Base-by-base conservation (phyloP, 1,140 invertebrate genomes). In the Conus betulinus region DNA sequence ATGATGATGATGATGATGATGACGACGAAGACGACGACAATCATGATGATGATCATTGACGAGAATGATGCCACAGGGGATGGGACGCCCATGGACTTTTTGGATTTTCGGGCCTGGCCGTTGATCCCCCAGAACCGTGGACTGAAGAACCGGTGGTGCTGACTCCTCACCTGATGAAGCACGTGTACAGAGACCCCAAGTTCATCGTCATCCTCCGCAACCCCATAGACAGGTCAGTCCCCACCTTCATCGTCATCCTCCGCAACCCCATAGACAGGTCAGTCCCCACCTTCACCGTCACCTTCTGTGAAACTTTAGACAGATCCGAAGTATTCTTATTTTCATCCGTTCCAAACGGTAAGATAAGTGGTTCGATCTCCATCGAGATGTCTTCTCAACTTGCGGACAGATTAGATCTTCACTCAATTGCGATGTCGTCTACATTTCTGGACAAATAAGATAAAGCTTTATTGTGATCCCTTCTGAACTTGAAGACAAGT, bases 41-140 rank as follows among this genome's bases (percentile, higher is more conserved):
- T 74, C 7, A 8, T 7, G 57, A 60, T 60, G 57, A 15, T 60
- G 57, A 15, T 60, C 8, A 15, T 60, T 23, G 76, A 78, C 5
- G 76, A 23, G 53, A 23, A 81, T 81, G 51, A 81, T 53, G 39
- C 20, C 60, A 17, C 84, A 94, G 93, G 93, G 25, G 93, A 94
- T 78, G 93, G 92, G 8, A 93, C 93, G 25, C 93, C 93, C 5
- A 93, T 93, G 91, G 92, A 93, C 83, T 91, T 94, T 23, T 94
- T 93, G 93, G 93, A 94, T 84, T 92, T 93, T 86, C 89, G 92
- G 25, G 92, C 90, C 5, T 94, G 93, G 93, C 79, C 88, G 11
- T 27, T 85, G 52, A 93, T 94, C 51, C 90, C 91, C n/a, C 93
- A 93, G 74, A 93, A 93, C 88, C 55, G 88, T 15, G 90, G 89